These are phyloP conservation scores for Willisornis vidua DNA, from an alignment of 2,113 vertebrate species.

Conservation along the genomic window DNA sequence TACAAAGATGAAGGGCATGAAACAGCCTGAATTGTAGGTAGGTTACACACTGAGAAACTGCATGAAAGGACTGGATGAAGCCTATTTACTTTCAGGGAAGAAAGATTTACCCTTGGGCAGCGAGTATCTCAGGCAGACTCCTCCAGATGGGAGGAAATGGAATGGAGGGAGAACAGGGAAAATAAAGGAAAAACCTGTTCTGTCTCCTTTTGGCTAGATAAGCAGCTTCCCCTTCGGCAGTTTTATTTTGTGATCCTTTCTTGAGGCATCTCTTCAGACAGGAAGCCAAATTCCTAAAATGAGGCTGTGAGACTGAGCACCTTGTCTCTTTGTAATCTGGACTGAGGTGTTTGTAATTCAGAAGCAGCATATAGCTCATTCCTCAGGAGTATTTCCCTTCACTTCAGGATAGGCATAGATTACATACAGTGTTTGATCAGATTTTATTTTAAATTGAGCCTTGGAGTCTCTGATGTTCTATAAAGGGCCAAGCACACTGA, in stretches of 20 bases:
- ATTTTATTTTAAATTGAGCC: constrained; percentile 64
- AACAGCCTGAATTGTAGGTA: not conserved
- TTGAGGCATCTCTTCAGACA: constrained; percentile 3
- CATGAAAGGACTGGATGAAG: not conserved
- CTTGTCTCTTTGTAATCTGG: constrained; percentile 14
- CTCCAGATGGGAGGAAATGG: not conserved
- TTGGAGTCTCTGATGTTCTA: constrained; percentile 32
- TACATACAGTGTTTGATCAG: constrained; percentile 59
- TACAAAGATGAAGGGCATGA: not conserved
- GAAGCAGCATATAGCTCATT: constrained; percentile 27
- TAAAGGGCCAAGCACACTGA: constrained; percentile 20
- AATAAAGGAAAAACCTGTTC: constrained; percentile 25
- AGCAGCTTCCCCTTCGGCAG: not conserved
- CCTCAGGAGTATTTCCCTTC: constrained; percentile 35
- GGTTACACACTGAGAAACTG: not conserved
- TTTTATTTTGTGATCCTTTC: constrained; percentile 37
- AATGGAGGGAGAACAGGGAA: not conserved
- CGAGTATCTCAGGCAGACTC: not conserved
- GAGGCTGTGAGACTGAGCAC: not conserved
- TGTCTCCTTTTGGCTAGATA: constrained; percentile 20
- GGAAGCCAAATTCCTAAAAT: constrained; percentile 21
- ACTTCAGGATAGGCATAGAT: constrained; percentile 55
- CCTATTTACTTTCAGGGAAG: not conserved
- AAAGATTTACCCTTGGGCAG: not conserved
- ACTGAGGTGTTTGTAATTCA: constrained; percentile 44